Base-by-base conservation (phyloP, 2,888 invertebrate genomes). In the Minunthozetes semirufus region DNA sequence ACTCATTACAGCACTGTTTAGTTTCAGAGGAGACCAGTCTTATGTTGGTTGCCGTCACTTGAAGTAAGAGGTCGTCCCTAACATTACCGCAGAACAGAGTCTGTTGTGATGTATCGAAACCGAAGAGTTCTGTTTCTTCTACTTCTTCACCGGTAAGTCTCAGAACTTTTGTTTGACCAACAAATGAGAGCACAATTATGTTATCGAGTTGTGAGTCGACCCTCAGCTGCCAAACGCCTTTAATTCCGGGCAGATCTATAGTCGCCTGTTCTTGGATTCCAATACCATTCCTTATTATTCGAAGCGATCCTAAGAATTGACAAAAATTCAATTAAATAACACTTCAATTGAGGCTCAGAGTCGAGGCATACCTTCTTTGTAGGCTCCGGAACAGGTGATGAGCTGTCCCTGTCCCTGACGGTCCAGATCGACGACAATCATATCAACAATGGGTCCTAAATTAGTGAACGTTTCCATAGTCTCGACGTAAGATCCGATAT, bases 211-310 rank as follows among this genome's bases (percentile, higher is more conserved):
- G 87, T 61, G 88, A 88, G 25, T 72, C 38, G 13, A 91, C 87
- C 81, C 89, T 88, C n/a, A 98, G 85, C 0, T 96, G 92, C 97
- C 97, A 97, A 88, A 98, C 94, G 77, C 96, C 97, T 85, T 97
- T 97, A 78, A 98, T 96, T 73, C 96, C 96, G 6, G 93, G 91
- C 79, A 98, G 86, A 85, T 99, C 99, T 78, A 99, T 97, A 71
- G 92, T 93, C 0, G 98, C 98, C 82, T 95, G 93, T 83, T 98
- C 98, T 80, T 97, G 95, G 77, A 98, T 97, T 3, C 99, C 99
- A 81, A 99, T 99, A 4, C 99, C 99, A 84, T 98, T 99, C 79
- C 98, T 88, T 78, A 99, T 98, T 77, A 99, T 94, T 73, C 98
- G 87, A 48, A 99, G 85, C 0, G 97, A 96, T 0, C 99, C 99